phyloP scores from a whole-genome alignment of 2,888 invertebrate genomes.

The Drosophila maculinotata region DNA sequence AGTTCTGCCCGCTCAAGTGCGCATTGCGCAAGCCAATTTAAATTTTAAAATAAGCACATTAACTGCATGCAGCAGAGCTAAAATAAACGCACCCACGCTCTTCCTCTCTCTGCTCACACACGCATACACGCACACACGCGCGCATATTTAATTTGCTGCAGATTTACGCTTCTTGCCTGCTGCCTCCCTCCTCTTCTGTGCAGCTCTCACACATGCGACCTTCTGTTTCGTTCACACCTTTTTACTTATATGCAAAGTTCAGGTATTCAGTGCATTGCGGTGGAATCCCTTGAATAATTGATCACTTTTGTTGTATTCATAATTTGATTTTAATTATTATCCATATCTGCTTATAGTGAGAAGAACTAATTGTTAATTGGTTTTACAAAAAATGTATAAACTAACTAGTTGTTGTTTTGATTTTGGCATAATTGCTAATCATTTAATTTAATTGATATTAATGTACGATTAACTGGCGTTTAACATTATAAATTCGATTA shows the following conservation, averaged over 20 bases:
- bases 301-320: constrained; percentile 33
- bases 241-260: too few species aligned
- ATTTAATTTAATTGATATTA: constrained; percentile 71
- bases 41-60: constrained; percentile 82
- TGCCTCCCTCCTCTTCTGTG: background rate
- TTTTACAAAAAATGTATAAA: constrained; percentile 79
- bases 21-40: constrained; percentile 80
- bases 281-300: background rate
- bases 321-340: constrained; percentile 73
- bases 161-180: constrained; percentile 55
- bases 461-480: constrained; percentile 70
- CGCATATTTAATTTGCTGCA: constrained; percentile 62
- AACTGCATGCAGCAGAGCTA: constrained; percentile 68
- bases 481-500: constrained; percentile 83
- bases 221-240: background rate
- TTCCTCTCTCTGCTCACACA: background rate
- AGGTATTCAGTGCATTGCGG: background rate
- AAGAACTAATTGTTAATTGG: constrained; percentile 71
- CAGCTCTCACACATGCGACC: constrained; percentile 1
- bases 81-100: constrained; percentile 26
- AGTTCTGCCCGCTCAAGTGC: constrained; percentile 46
- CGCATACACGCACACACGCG: constrained; percentile 32
- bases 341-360: constrained; percentile 75
- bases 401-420: constrained; percentile 60
- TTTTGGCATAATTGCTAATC: constrained; percentile 65